Conservation (phyloP, 2,888 invertebrate species). For the Coleophora flavipennella region DNA sequence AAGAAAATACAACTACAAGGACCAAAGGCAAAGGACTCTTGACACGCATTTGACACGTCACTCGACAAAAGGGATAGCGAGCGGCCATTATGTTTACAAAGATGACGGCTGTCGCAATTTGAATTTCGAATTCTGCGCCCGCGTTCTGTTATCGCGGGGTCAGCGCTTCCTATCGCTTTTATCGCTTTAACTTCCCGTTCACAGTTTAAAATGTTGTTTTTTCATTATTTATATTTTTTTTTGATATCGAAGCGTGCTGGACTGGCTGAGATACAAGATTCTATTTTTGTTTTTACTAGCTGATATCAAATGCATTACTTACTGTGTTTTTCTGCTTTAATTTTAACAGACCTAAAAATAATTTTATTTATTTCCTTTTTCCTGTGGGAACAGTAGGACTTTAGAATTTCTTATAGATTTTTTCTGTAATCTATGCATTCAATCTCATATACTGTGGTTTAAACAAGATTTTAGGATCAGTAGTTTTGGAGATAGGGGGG, state of each 20-base stretch:
- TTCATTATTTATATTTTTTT: slow-evolving; percentile 3
- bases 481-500: no score
- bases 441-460: no score
- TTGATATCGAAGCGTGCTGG: slow-evolving; percentile 9
- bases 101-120: slow-evolving; percentile 35
- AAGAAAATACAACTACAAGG: no score
- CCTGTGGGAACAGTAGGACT: no score
- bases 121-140: slow-evolving; percentile 31
- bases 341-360: no score
- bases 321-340: no score
- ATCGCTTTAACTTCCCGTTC: slow-evolving; percentile 44
- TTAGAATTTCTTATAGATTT: no score
- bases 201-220: slow-evolving; percentile 35
- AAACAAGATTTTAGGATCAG: no score
- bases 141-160: slow-evolving; percentile 40
- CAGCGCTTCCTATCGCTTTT: slow-evolving; percentile 48
- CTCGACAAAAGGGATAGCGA: slow-evolving; percentile 15
- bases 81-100: slow-evolving; percentile 25
- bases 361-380: no score
- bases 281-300: neutral
- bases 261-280: neutral
- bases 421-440: no score
- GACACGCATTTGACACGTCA: slow-evolving; percentile 6
- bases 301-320: neutral
- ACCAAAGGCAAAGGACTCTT: neutral